Percentiles rank a stretch among this genome's conserved stretches.
phyloP scores from a whole-genome alignment of 2,888 invertebrate genomes.

The Eudemis profundana region DNA sequence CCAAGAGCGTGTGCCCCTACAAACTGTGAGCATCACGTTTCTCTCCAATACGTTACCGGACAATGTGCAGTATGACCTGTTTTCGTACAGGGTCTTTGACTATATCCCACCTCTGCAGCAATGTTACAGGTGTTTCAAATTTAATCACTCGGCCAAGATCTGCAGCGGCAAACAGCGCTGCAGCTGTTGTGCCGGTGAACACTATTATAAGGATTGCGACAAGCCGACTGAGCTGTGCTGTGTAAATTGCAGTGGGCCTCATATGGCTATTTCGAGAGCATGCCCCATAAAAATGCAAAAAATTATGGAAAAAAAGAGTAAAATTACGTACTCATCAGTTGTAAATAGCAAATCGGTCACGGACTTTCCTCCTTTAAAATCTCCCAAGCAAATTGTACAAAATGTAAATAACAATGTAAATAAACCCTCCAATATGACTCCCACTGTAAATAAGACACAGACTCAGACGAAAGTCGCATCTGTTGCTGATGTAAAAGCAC shows the following conservation, averaged over 20 bases:
- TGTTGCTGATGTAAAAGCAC: no score
- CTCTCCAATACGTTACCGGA: slow-evolving; percentile 19
- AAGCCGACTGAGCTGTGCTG: slow-evolving; percentile 34
- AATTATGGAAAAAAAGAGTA: slow-evolving; percentile 37
- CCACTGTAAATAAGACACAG: no score
- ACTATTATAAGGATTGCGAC: slow-evolving; percentile 22
- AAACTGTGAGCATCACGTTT: slow-evolving; percentile 1
- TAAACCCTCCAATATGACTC: no score
- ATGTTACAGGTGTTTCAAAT: slow-evolving; percentile 13
- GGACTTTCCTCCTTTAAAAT: no score
- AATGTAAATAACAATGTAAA: no score
- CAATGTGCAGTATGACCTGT: slow-evolving; percentile 34
- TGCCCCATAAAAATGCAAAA: slow-evolving; percentile 39
- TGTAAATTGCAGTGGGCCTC: slow-evolving; percentile 35
- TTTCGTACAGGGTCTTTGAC: slow-evolving; percentile 38
- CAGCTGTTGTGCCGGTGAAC: slow-evolving; percentile 5
- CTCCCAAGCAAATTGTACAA: no score
- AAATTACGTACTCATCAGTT: slow-evolving; percentile 35
- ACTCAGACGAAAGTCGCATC: no score
- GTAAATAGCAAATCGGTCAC: no score
- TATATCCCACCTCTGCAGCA: slow-evolving; percentile 39
- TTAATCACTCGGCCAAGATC: slow-evolving; percentile 9
- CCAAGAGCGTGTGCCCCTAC: slow-evolving; percentile 7
- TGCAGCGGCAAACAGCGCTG: slow-evolving; percentile 5
- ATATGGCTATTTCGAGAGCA: slow-evolving; percentile 22